A percentile compares a stretch with the other conserved stretches of the same genome.
These are phyloP conservation scores for Dichetophora obliterata DNA, from an alignment of 2,888 invertebrate genomes.

Conservation along the genomic window DNA sequence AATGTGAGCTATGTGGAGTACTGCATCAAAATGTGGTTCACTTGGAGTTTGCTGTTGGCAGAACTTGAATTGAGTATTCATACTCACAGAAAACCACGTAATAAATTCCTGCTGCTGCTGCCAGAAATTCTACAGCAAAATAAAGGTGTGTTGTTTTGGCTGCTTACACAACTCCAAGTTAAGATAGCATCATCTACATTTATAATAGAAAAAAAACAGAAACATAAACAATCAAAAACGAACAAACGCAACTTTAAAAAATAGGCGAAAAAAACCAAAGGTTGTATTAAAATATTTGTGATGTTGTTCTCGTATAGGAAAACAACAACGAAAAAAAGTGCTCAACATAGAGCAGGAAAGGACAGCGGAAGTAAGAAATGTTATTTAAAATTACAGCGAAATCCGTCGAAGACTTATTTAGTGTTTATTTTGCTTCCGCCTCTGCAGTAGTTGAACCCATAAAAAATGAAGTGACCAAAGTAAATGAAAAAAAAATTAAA, in stretches of 20 bases:
- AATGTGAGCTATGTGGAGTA: no score
- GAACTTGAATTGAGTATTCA: neutral
- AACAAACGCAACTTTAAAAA: neutral
- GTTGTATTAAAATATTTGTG: neutral
- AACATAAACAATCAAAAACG: neutral
- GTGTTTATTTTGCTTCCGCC: no score
- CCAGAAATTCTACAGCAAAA: neutral
- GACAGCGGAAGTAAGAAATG: no score
- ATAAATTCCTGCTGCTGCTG: neutral
- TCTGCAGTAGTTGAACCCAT: no score
- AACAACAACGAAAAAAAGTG: neutral
- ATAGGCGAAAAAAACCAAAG: neutral
- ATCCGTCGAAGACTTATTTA: no score
- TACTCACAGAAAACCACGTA: neutral
- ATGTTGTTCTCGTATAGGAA: neutral
- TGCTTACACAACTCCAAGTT: neutral
- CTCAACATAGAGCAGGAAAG: no score
- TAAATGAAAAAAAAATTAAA: no score
- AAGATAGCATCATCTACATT: slow-evolving; percentile 6
- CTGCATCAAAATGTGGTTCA: no score
- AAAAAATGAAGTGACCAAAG: no score
- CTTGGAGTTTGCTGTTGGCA: no score
- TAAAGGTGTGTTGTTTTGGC: slow-evolving; percentile 20
- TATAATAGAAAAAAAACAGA: neutral
- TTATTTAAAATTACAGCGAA: no score